Conservation (phyloP, 2,113 vertebrate genomes). For the Danio rerio region DNA sequence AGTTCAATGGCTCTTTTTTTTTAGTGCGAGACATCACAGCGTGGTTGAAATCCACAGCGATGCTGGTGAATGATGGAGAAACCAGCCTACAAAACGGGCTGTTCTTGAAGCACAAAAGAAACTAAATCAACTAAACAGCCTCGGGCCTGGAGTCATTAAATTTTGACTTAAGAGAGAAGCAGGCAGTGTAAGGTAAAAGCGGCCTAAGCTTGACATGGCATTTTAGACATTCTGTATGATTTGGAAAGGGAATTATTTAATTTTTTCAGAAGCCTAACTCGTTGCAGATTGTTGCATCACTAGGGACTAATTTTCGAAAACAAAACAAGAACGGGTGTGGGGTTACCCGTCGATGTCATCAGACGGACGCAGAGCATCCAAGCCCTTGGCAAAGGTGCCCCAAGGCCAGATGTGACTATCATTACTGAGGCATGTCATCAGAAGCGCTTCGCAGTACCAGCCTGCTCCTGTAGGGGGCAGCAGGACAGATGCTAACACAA, state of each 20-base stretch:
- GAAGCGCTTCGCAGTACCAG: conserved; percentile 26
- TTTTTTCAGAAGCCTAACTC: conserved; percentile 54
- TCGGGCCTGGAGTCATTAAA: conserved; percentile 46
- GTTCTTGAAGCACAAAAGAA: conserved; percentile 7
- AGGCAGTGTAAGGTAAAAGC: neutral
- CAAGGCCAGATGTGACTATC: conserved; percentile 57
- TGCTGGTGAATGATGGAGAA: neutral
- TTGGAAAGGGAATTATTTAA: conserved; percentile 13
- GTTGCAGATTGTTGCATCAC: conserved; percentile 79
- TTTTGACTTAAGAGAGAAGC: conserved; percentile 33
- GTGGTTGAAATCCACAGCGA: neutral
- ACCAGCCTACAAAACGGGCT: neutral
- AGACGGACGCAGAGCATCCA: conserved; percentile 66
- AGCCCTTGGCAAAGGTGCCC: conserved; percentile 56
- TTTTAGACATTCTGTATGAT: conserved; percentile 50
- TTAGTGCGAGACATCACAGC: conserved; percentile 7
- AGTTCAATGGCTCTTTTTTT: neutral
- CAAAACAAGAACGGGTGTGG: conserved; percentile 62
- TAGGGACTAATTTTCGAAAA: conserved; percentile 60
- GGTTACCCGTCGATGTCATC: conserved; percentile 80
- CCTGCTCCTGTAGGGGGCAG: neutral
- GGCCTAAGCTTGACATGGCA: conserved; percentile 57
- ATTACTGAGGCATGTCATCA: conserved; percentile 77
- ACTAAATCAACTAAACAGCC: conserved; percentile 41
- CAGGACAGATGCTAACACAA: neutral